phyloP scores from a whole-genome alignment of 2,888 invertebrate species.

The Celastrina argiolus region DNA sequence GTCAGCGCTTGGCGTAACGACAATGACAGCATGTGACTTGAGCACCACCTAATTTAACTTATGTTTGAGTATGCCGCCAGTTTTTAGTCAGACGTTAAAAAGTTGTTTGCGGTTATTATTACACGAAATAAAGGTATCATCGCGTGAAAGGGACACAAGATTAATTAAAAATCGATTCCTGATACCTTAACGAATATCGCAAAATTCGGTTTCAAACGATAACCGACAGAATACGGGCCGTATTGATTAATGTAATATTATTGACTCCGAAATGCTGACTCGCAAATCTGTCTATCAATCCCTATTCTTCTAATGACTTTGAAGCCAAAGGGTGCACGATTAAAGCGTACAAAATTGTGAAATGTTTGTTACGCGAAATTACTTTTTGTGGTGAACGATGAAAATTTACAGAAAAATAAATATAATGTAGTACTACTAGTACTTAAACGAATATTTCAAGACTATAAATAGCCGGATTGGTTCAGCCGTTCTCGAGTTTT shows the following conservation, averaged over 20 bases:
- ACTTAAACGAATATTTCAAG: no score
- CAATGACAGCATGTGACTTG: no score
- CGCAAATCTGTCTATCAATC: slow-evolving; percentile 42
- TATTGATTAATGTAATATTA: slow-evolving; percentile 67
- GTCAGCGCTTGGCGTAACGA: no score
- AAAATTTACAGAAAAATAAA: not conserved
- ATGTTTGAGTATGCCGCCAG: no score
- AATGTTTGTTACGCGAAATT: not conserved
- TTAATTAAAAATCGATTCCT: slow-evolving; percentile 72
- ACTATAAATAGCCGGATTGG: no score
- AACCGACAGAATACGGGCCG: slow-evolving; percentile 61
- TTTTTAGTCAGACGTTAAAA: not conserved
- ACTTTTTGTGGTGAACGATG: not conserved
- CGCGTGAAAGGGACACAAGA: slow-evolving; percentile 66
- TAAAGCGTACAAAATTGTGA: not conserved
- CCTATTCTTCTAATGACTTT: slow-evolving; percentile 34
- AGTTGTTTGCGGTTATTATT: slow-evolving; percentile 10
- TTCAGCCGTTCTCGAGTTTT: no score
- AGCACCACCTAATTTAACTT: no score
- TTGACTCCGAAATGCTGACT: slow-evolving; percentile 51
- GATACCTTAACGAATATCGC: slow-evolving; percentile 62
- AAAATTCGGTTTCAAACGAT: slow-evolving; percentile 65
- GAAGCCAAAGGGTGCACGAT: slow-evolving; percentile 26
- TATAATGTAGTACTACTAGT: no score
- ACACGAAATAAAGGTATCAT: slow-evolving; percentile 54